Conservation (phyloP, 35 echinoderm and acorn worm species). For the Antedon bifida region DNA sequence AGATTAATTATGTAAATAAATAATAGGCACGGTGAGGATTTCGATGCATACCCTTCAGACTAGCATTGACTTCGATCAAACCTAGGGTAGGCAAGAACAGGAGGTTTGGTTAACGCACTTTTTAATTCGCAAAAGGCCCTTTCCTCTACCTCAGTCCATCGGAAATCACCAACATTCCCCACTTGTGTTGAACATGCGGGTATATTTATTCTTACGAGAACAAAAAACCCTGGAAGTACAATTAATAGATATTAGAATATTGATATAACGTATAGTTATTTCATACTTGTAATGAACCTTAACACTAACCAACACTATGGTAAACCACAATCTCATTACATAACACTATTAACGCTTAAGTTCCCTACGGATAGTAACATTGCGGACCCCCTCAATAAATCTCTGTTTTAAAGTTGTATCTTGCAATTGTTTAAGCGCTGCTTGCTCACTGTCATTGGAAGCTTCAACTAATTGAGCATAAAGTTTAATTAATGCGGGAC, state of each 20-base stretch:
- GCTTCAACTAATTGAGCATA: not conserved
- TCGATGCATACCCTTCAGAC: slow-evolving; percentile 18
- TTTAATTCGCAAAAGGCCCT: slow-evolving; percentile 13
- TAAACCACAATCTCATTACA: not conserved
- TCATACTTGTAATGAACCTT: not conserved
- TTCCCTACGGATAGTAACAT: not conserved
- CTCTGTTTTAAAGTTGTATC: not conserved
- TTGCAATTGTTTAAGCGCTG: not conserved
- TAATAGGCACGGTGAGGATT: no score
- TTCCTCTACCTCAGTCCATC: slow-evolving; percentile 1
- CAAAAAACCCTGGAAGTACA: not conserved
- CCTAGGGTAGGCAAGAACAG: slow-evolving; percentile 21
- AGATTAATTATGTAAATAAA: no score
- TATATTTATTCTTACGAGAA: no score
- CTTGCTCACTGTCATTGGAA: not conserved
- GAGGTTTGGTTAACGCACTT: slow-evolving; percentile 2
- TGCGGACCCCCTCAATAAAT: not conserved
- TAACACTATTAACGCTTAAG: not conserved
- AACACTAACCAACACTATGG: not conserved
- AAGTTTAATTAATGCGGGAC: not conserved
- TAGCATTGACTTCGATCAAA: slow-evolving; percentile 7
- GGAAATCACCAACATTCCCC: not conserved
- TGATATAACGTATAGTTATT: no score
- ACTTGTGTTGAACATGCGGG: not conserved
- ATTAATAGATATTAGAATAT: no score